Base-by-base conservation (phyloP, 2,113 vertebrate species). In the Muntiacus reevesi region DNA sequence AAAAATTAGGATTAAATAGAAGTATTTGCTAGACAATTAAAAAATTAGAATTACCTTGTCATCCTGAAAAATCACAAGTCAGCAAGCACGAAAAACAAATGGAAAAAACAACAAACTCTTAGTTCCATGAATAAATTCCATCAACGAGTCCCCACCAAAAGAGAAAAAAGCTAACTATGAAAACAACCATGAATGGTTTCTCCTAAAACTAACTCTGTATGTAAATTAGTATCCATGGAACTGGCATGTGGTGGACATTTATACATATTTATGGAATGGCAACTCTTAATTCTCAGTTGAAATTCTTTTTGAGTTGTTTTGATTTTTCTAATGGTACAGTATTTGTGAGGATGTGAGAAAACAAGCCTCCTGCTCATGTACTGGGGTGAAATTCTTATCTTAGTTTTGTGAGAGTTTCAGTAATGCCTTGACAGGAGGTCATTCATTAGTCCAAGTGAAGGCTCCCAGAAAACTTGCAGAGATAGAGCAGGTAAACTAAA, bases 31-130 rank as follows among this genome's bases (percentile, higher is more conserved):
- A 78, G 90, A 95, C 79, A 52, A 3, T 95, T 15, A 9, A 54
- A 79, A 52, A n/a, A 83, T 87, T 89, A 89, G 6, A 64, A 98
- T 99, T 99, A 99, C 99, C 99, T 99, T 99, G 98, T 99, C 99
- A 99, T 99, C 99, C 99, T 99, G 98, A 98, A 93, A 74, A 98
- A 98, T 97, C 98, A 98, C 95, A 99, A 98, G 98, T 98, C 98
- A 98, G 99, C 97, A 98, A 98, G 98, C 99, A 99, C 97, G 98
- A 99, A 99, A 99, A 95, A 96, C 28, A 96, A 87, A 96, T 28
- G 47, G 23, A 97, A 98, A 98, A 99, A 98, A 98, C 95, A 98
- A 89, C 57, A 96, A 96, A 96, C 17, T 3, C 84, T 96, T 97
- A 98, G 79, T 95, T 96, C 43, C 57, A 90, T 50, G 92, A 97